phyloP scores from a whole-genome alignment of 2,797 vertebrate species.

The Alectoris magna region DNA sequence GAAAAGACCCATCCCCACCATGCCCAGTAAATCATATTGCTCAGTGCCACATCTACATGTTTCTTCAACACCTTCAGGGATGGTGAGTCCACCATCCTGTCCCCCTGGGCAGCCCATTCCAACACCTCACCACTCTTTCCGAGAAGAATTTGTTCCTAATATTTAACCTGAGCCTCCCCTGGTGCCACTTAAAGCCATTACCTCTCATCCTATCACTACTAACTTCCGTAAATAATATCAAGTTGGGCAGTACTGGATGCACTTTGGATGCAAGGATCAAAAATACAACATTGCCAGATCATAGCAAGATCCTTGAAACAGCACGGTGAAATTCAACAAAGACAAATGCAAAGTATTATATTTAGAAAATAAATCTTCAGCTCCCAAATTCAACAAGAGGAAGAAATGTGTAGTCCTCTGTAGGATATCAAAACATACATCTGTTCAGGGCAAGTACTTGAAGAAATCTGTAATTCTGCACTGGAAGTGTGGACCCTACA shows the following conservation, averaged over 20 bases:
- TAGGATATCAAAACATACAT: neutral
- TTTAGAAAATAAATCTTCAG: neutral
- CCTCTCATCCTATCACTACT: too few species aligned
- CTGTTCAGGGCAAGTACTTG: neutral
- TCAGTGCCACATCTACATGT: too few species aligned
- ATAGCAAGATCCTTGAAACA: neutral
- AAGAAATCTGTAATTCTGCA: neutral
- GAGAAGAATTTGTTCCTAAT: too few species aligned
- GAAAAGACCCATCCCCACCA: too few species aligned
- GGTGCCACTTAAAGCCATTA: too few species aligned
- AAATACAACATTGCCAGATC: neutral
- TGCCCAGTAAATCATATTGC: too few species aligned
- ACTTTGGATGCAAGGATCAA: neutral
- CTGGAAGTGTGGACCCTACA: neutral
- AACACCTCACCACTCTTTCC: too few species aligned
- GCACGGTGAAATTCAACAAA: neutral
- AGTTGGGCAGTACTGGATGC: neutral
- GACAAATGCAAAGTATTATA: neutral
- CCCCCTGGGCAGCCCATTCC: too few species aligned
- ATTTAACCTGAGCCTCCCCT: too few species aligned
- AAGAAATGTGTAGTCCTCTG: neutral
- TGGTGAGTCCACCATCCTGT: too few species aligned
- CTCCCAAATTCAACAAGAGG: neutral
- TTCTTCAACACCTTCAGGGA: too few species aligned
- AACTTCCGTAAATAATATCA: neutral